Conservation (phyloP, 2,113 vertebrate species). For the Astatoreochromis straeleni region DNA sequence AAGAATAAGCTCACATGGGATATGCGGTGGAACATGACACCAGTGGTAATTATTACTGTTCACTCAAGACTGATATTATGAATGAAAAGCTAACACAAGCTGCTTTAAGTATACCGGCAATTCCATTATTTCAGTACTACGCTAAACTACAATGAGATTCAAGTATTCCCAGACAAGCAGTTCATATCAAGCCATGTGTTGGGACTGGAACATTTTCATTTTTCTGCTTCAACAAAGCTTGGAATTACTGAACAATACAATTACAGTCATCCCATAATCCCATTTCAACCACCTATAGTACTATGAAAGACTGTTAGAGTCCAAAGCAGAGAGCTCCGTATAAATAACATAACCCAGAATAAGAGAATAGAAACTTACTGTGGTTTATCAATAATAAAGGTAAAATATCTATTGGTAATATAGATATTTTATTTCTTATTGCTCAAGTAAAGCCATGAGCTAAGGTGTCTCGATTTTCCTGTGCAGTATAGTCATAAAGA, state of each 20-base stretch:
- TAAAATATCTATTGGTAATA: neutral
- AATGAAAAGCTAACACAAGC: conserved; percentile 5
- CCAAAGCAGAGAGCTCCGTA: neutral
- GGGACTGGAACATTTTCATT: conserved; percentile 2
- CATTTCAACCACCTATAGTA: neutral
- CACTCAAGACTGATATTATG: neutral
- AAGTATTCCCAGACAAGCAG: conserved; percentile 26
- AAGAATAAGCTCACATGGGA: neutral
- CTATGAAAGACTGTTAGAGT: neutral
- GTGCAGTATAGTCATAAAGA: neutral
- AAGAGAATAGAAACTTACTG: neutral
- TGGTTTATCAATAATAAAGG: neutral
- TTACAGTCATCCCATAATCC: conserved; percentile 14
- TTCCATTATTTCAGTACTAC: conserved; percentile 4
- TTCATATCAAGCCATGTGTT: conserved; percentile 2
- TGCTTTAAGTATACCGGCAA: neutral
- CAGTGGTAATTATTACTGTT: conserved; percentile 6
- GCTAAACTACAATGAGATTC: neutral
- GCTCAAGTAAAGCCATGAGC: neutral
- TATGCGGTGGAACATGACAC: neutral
- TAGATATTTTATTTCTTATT: neutral
- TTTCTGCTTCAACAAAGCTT: conserved; percentile 27
- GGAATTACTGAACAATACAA: conserved; percentile 16
- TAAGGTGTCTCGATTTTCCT: neutral
- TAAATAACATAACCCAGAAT: neutral